Evolutionary conservation across 2,888 invertebrate species (phyloP).

Genomic region (Cybosia mesomella): DNA sequence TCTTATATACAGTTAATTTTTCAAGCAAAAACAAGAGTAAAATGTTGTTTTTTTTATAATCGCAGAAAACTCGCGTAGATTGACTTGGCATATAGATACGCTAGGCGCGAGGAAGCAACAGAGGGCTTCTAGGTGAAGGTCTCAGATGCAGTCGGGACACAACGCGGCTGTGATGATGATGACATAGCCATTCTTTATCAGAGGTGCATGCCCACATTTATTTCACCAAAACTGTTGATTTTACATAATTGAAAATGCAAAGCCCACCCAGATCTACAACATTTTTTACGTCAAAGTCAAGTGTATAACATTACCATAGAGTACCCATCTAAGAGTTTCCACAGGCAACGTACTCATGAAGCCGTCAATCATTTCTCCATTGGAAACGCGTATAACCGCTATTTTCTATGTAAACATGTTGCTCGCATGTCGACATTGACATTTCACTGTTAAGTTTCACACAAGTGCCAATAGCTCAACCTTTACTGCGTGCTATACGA

Average conservation of each 20-base stretch:
- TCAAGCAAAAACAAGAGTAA: no score
- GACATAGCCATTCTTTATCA: no score
- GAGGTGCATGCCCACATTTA: no score
- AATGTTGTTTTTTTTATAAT: no score
- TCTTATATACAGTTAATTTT: background rate
- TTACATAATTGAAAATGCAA: background rate
- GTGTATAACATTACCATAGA: conserved; percentile 18
- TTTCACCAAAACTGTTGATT: no score
- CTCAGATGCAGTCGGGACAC: no score
- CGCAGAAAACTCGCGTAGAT: no score
- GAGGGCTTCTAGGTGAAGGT: no score
- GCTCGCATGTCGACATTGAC: conserved; percentile 41
- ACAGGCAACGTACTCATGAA: conserved; percentile 48
- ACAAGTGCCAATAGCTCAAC: conserved; percentile 40
- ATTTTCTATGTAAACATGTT: conserved; percentile 53
- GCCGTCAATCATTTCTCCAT: conserved; percentile 45
- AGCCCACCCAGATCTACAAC: background rate
- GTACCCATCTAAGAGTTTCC: conserved; percentile 32
- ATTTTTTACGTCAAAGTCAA: background rate
- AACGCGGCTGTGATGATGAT: no score
- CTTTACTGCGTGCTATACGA: background rate
- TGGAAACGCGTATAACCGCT: conserved; percentile 37
- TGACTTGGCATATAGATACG: no score
- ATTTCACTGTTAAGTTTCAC: conserved; percentile 57
- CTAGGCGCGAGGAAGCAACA: no score